These are phyloP conservation scores for Laothoe populi DNA, from an alignment of 2,888 invertebrate genomes.

Conservation along the genomic window DNA sequence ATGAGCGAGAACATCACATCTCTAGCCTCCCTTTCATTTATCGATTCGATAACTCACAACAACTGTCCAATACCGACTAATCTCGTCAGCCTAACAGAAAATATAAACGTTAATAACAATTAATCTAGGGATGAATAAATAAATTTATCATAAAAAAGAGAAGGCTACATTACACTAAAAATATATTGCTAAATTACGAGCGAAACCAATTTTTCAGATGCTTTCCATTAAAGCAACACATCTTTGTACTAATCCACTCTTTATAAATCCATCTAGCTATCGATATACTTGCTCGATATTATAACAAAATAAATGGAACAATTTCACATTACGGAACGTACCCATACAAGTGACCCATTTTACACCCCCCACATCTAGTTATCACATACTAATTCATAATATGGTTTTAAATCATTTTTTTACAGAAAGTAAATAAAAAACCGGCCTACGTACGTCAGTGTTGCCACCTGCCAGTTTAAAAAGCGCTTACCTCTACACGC, in stretches of 20 bases:
- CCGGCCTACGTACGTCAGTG: too few relatives aligned
- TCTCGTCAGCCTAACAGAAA: conserved; percentile 54
- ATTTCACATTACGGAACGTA: conserved; percentile 2
- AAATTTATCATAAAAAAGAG: conserved; percentile 54
- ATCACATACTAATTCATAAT: too few relatives aligned
- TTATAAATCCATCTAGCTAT: conserved; percentile 42
- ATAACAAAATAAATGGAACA: conserved; percentile 34
- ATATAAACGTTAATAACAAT: conserved; percentile 72
- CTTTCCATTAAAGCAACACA: conserved; percentile 51
- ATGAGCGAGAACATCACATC: not conserved
- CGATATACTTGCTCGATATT: conserved; percentile 38
- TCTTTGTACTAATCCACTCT: conserved; percentile 67
- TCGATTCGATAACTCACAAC: conserved; percentile 14
- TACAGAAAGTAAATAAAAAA: too few relatives aligned
- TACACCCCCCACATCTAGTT: too few relatives aligned
- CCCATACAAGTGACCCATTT: too few relatives aligned
- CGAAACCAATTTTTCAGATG: conserved; percentile 64
- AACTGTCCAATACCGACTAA: conserved; percentile 13
- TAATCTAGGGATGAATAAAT: conserved; percentile 66
- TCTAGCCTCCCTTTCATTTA: not conserved
- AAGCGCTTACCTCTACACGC: too few relatives aligned
- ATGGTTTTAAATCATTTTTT: too few relatives aligned
- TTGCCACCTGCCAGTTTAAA: too few relatives aligned
- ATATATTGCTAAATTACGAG: conserved; percentile 65
- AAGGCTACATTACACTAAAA: conserved; percentile 63